Evolutionary conservation across 2,113 vertebrate species (phyloP).

Genomic region (Apteryx mantelli): DNA sequence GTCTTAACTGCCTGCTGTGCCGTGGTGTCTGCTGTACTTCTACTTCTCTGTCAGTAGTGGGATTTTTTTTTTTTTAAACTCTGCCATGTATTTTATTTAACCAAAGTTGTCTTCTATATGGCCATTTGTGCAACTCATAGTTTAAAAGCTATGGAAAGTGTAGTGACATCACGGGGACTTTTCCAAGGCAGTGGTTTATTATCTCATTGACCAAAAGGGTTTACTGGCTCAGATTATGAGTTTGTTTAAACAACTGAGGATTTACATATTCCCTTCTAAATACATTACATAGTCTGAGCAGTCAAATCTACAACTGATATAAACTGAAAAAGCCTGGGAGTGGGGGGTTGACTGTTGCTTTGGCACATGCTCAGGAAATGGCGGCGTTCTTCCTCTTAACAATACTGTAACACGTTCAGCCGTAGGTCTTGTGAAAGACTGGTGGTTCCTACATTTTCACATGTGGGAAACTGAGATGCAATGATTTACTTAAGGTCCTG

Average conservation of each 20-base stretch:
- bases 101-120: neutral
- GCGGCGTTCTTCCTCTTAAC: neutral
- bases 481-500: neutral
- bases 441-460: neutral
- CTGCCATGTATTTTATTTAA: neutral
- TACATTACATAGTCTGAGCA: neutral
- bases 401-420: neutral
- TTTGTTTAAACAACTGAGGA: neutral
- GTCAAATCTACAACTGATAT: neutral
- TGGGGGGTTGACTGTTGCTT: neutral
- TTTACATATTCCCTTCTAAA: neutral
- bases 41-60: neutral
- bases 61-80: neutral
- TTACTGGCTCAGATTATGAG: neutral
- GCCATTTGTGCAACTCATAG: neutral
- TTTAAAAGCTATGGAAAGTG: neutral
- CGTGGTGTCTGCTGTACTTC: neutral
- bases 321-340: neutral
- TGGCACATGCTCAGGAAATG: neutral
- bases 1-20: too few relatives aligned
- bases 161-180: conserved; percentile 24
- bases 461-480: neutral
- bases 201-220: conserved; percentile 48
- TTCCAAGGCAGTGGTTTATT: conserved; percentile 32
- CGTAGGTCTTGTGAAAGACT: neutral